Base-by-base conservation (phyloP, 2,888 invertebrate species). In the Nemurella pictetii region DNA sequence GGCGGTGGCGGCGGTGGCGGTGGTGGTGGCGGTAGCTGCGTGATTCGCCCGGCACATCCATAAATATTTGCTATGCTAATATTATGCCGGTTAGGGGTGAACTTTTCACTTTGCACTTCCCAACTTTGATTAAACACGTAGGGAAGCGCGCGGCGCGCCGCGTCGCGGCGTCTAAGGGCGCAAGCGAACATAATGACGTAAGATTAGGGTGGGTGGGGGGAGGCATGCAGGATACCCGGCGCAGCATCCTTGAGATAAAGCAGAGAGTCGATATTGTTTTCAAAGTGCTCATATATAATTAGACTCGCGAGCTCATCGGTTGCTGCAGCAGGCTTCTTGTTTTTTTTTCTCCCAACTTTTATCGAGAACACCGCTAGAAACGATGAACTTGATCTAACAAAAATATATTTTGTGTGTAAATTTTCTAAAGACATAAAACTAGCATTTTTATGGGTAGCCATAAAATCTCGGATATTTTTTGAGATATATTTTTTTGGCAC, bases 51-150 rank as follows among this genome's bases (percentile, higher is more conserved):
- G 20, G 55, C 55, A 20, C 55, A 12, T 78, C n/a, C 78, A 78
- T 78, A 78, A 78, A 78, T 78, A 78, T 78, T 78, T 78, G 30
- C 78, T 29, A 29, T 78, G 30, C 78, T 78, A 78, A 78, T 78
- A 78, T 78, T 29, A 29, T 78, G 30, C 78, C 78, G 28, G 30
- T 12, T 55, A 55, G 55, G 20, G 55, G 55, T 12, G 9, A 55
- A 55, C 55, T 55, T 55, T 29, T 30, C 28, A 78, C 28, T 78
- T n/a, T 78, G 78, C 27, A 27, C 9, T 55, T 55, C 55, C 75
- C 78, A 78, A 78, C 28, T 78, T 78, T 78, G 78, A 78, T 78
- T 78, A 78, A 78, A 78, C 78, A 78, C 78, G 78, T 30, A 20
- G n/a, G n/a, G n/a, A n/a, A 20, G 20, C 20, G 55, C 35, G 30